Evolutionary conservation across 2,797 vertebrate genomes (phyloP).

Genomic region (Malurus leucopterus): DNA sequence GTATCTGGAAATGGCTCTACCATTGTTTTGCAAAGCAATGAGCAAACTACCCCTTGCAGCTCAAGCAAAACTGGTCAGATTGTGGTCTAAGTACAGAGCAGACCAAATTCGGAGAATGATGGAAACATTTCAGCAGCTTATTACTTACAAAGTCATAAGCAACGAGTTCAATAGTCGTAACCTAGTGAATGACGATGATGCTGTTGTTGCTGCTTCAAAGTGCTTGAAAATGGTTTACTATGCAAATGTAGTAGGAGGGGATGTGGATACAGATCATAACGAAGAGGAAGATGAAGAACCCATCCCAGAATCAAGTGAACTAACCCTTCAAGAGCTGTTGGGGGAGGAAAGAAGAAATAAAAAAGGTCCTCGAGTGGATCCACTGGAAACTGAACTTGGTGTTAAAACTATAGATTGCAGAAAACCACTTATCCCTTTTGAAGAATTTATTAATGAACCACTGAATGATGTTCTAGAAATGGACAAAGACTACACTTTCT

Average conservation of each 20-base stretch:
- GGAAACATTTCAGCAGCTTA: constrained; percentile 98
- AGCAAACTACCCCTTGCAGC: constrained; percentile 90
- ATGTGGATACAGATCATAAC: constrained; percentile 87
- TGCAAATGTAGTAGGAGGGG: constrained; percentile 90
- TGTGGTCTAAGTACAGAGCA: constrained; percentile 87
- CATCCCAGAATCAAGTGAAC: constrained; percentile 87
- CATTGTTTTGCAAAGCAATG: constrained; percentile 97
- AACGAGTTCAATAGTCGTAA: constrained; percentile 91
- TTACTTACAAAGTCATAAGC: constrained; percentile 96
- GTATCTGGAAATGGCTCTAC: constrained; percentile 93
- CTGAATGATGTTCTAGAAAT: constrained; percentile 97
- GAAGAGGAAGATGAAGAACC: constrained; percentile 95
- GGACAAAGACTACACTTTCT: constrained; percentile 99
- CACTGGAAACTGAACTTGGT: constrained; percentile 90
- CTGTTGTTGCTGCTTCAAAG: constrained; percentile 92
- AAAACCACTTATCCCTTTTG: constrained; percentile 89
- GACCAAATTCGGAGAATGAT: constrained; percentile 89
- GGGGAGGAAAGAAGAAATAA: constrained; percentile 94
- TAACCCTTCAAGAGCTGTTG: constrained; percentile 91
- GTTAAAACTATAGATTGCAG: constrained; percentile 89
- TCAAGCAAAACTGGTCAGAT: constrained; percentile 84
- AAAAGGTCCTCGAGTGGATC: constrained; percentile 90
- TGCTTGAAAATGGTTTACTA: constrained; percentile 98
- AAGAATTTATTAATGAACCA: constrained; percentile 96
- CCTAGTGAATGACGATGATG: constrained; percentile 93